Percentiles rank a stretch among this genome's conserved stretches.
These are phyloP conservation scores for Chloroclysta siterata DNA, from an alignment of 2,888 invertebrate species.

Conservation along the genomic window DNA sequence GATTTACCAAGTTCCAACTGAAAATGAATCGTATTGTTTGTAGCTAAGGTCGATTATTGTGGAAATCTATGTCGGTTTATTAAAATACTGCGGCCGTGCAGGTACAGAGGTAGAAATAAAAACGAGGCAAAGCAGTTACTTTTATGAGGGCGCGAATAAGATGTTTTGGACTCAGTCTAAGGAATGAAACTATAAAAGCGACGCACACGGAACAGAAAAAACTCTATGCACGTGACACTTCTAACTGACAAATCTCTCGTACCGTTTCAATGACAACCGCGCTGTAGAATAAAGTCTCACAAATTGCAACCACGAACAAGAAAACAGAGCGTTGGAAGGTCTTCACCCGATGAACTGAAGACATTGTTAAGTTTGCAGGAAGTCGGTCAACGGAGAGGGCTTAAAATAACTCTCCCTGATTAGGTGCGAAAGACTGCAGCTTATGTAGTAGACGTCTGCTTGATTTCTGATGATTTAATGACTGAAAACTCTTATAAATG, in stretches of 20 bases:
- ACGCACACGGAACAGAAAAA: conserved; percentile 48
- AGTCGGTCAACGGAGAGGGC: too few relatives aligned
- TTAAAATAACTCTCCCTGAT: too few relatives aligned
- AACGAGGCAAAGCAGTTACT: conserved; percentile 84
- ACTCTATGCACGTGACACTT: conserved; percentile 29
- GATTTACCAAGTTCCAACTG: conserved; percentile 55
- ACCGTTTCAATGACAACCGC: too few relatives aligned
- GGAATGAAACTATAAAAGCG: conserved; percentile 67
- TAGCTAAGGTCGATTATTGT: conserved; percentile 53
- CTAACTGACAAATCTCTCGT: not conserved
- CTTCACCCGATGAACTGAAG: too few relatives aligned
- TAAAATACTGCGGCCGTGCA: conserved; percentile 84
- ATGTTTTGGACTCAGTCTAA: conserved; percentile 83
- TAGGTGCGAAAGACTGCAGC: too few relatives aligned
- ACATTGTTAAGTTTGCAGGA: too few relatives aligned
- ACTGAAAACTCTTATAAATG: too few relatives aligned
- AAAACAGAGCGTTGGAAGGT: too few relatives aligned
- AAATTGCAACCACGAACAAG: too few relatives aligned
- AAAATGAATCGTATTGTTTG: conserved; percentile 49
- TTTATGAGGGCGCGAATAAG: conserved; percentile 86
- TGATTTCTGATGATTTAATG: too few relatives aligned
- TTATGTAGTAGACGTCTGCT: too few relatives aligned
- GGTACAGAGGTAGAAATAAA: conserved; percentile 83
- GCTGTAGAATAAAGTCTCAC: too few relatives aligned
- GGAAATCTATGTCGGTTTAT: conserved; percentile 66